Conservation (phyloP, 2,113 vertebrate species). For the Empidonax traillii region DNA sequence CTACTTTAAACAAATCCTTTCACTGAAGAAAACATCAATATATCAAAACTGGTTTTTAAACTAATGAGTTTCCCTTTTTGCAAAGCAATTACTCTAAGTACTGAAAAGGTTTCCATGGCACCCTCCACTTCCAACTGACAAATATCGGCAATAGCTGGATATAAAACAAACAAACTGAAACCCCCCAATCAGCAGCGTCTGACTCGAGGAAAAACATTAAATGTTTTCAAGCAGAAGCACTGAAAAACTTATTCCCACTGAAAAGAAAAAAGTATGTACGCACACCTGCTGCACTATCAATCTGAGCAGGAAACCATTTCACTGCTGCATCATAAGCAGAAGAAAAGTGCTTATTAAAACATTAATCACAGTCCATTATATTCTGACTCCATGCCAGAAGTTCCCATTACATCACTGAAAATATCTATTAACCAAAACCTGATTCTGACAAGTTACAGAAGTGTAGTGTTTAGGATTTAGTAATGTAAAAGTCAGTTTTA, state of each 20-base stretch:
- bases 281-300: slow-evolving; percentile 81
- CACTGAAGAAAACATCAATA: slow-evolving; percentile 4
- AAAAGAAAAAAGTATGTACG: slow-evolving; percentile 4
- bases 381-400: slow-evolving; percentile 78
- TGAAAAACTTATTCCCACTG: slow-evolving; percentile 15
- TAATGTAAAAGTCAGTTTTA: slow-evolving; percentile 76
- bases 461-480: slow-evolving; percentile 72
- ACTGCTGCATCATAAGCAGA: slow-evolving; percentile 75
- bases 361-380: slow-evolving; percentile 85
- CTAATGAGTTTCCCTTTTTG: slow-evolving; percentile 29
- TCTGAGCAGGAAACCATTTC: slow-evolving; percentile 76
- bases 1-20: slow-evolving; percentile 52
- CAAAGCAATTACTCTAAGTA: slow-evolving; percentile 42
- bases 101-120: background rate
- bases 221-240: slow-evolving; percentile 41
- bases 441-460: slow-evolving; percentile 84
- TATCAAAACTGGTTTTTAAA: slow-evolving; percentile 45
- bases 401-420: slow-evolving; percentile 84
- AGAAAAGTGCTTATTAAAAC: slow-evolving; percentile 84
- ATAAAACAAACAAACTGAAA: slow-evolving; percentile 32
- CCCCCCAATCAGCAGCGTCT: background rate
- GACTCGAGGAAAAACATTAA: slow-evolving; percentile 53
- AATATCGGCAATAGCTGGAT: background rate
- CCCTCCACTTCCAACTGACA: slow-evolving; percentile 11
- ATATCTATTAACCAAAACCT: slow-evolving; percentile 82